Base-by-base conservation (phyloP, 2,888 invertebrate species). In the Steinernema carpocapsae region DNA sequence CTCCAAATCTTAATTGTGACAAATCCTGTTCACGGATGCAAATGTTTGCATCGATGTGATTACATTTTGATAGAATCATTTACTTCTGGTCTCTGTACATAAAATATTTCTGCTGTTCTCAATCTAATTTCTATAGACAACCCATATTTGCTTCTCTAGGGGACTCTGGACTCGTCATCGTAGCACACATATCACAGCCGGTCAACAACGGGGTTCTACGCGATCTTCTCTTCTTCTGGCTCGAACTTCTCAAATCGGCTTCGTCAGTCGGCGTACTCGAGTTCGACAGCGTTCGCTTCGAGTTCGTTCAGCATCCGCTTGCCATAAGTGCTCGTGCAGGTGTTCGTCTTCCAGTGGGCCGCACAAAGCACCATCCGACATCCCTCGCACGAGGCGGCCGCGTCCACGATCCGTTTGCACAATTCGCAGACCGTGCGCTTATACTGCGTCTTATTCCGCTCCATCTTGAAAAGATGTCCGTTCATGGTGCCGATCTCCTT, bases 361-460 rank as follows among this genome's bases (percentile, higher is more conserved):
- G 77, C 76, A 75, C 85, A 85, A 26, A 83, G 71, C 14, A 80
- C 81, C 79, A 79, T 78, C 52, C 76, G 77, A 74, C 85, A 85
- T 24, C 82, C 83, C 29, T 84, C 84, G 51, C 85, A 85, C n/a
- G 52, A 77, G 12, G 80, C 78, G 59, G 82, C 79, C 22, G 81
- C 76, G 48, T 80, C 78, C 14, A 72, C 52, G 26, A 85, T 80
- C 46, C 76, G 73, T 64, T 79, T 78, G 76, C 84, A 85, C 56
- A 78, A 74, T 17, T 78, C 79, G 73, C 85, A 85, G 22, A 83
- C 75, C 7, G 80, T 77, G 37, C 80, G 76, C 46, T 78, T 76
- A 80, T 82, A 85, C 45, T 59, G 24, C 22, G 73, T 78, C 64
- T 75, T 71, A 71, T 73, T 78, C 76, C 81, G 76, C 43, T 80